These are phyloP conservation scores for Notamacropus eugenii DNA, from an alignment of 2,797 vertebrate species.

Conservation along the genomic window DNA sequence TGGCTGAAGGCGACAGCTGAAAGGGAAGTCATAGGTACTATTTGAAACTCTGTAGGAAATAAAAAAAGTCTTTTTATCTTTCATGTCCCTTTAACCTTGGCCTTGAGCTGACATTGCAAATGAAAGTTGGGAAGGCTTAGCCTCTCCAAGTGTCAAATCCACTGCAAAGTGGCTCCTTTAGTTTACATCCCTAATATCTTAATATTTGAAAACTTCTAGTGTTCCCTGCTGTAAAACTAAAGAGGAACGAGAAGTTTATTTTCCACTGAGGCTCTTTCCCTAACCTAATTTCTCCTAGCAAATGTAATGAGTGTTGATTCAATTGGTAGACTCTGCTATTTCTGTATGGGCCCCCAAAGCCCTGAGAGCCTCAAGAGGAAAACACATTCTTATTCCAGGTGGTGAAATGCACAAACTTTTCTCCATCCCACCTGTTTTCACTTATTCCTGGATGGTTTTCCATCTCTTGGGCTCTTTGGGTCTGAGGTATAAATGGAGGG, in stretches of 20 bases:
- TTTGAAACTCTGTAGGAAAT: conserved; percentile 17
- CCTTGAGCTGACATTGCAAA: not conserved
- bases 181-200: conserved; percentile 27
- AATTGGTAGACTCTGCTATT: conserved; percentile 71
- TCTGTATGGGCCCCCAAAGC: conserved; percentile 64
- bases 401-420: conserved; percentile 55
- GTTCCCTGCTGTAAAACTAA: conserved; percentile 62
- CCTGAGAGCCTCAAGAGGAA: conserved; percentile 64
- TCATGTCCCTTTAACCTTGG: not conserved
- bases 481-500: conserved; percentile 29
- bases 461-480: conserved; percentile 60
- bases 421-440: conserved; percentile 64
- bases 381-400: conserved; percentile 58
- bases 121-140: not conserved
- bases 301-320: conserved; percentile 75
- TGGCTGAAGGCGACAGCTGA: not conserved
- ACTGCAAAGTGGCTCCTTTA: not conserved
- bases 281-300: conserved; percentile 67
- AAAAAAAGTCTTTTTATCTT: not conserved
- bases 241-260: conserved; percentile 60
- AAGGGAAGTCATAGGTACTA: conserved; percentile 3
- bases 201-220: conserved; percentile 41
- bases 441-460: conserved; percentile 48
- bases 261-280: conserved; percentile 66
- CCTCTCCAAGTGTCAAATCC: not conserved